Evolutionary conservation across 2,888 invertebrate genomes (phyloP).

Genomic region (Phrixothrix hirtus): DNA sequence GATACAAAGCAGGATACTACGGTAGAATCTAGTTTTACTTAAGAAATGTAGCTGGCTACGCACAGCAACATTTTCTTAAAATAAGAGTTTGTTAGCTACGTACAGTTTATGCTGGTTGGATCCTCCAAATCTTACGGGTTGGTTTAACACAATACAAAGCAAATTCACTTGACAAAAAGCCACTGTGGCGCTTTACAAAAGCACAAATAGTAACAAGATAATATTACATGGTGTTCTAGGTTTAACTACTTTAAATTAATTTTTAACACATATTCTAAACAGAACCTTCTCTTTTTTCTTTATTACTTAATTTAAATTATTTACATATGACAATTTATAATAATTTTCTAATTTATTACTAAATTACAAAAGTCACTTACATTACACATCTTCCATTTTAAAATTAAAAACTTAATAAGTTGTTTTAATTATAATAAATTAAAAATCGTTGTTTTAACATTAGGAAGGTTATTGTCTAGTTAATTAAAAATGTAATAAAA

Average conservation of each 20-base stretch:
- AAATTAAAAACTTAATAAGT: slow-evolving; percentile 17
- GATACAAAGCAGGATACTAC: slow-evolving; percentile 27
- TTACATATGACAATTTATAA: slow-evolving; percentile 28
- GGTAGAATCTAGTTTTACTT: no score
- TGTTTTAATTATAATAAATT: slow-evolving; percentile 12
- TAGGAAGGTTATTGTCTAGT: slow-evolving; percentile 34
- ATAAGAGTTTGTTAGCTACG: slow-evolving; percentile 23
- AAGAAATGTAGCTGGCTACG: no score
- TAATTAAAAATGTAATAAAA: slow-evolving; percentile 27
- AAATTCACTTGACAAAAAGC: slow-evolving; percentile 49
- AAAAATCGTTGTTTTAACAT: slow-evolving; percentile 23
- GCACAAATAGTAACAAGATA: slow-evolving; percentile 39
- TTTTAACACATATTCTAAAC: slow-evolving; percentile 8
- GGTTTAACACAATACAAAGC: slow-evolving; percentile 42
- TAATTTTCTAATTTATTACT: slow-evolving; percentile 36
- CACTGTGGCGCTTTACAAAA: slow-evolving; percentile 51
- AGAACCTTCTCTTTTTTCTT: slow-evolving; percentile 12
- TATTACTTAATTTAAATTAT: slow-evolving; percentile 25
- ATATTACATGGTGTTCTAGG: slow-evolving; percentile 25
- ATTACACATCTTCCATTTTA: slow-evolving; percentile 21
- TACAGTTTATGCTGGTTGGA: slow-evolving; percentile 29
- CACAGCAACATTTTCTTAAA: slow-evolving; percentile 19
- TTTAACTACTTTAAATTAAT: slow-evolving; percentile 1
- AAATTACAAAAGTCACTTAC: slow-evolving; percentile 44
- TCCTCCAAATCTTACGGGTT: slow-evolving; percentile 31